A percentile compares a stretch with the other conserved stretches of the same genome.
These are phyloP conservation scores for Drosophila guanche DNA, from an alignment of 1,140 invertebrate genomes.

Conservation along the genomic window DNA sequence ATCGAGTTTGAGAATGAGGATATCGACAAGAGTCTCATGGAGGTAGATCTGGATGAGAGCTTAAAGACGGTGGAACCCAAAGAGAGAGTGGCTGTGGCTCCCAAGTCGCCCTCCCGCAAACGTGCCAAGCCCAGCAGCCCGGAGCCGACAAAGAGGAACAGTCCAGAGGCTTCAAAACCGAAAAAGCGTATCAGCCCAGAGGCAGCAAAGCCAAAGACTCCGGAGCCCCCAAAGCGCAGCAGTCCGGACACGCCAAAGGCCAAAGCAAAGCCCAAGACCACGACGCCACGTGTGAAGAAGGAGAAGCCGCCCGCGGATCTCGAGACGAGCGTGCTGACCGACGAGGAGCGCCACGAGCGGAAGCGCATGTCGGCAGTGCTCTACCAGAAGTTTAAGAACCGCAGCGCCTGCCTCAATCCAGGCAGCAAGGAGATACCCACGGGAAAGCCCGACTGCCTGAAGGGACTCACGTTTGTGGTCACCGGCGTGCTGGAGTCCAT, in stretches of 20 bases:
- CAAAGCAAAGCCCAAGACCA: conserved; percentile 28
- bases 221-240: conserved; percentile 5
- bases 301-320: conserved; percentile 44
- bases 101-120: conserved; percentile 19
- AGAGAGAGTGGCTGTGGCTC: neutral
- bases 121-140: conserved; percentile 19
- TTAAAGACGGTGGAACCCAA: conserved; percentile 1
- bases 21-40: conserved; percentile 71
- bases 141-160: neutral
- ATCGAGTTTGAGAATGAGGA: conserved; percentile 69
- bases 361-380: conserved; percentile 86
- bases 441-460: conserved; percentile 90
- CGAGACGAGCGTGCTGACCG: conserved; percentile 84
- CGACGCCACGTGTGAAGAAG: conserved; percentile 49
- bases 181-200: conserved; percentile 2
- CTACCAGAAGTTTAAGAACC: conserved; percentile 89
- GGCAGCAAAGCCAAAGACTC: conserved; percentile 7
- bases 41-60: conserved; percentile 61
- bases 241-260: neutral
- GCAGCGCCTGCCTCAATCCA: conserved; percentile 90
- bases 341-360: conserved; percentile 87
- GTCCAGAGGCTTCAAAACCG: neutral
- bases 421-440: conserved; percentile 93
- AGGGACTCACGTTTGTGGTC: conserved; percentile 91
- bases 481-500: conserved; percentile 96